These are phyloP conservation scores for Galeruca laticollis DNA, from an alignment of 2,888 invertebrate genomes.

Conservation along the genomic window DNA sequence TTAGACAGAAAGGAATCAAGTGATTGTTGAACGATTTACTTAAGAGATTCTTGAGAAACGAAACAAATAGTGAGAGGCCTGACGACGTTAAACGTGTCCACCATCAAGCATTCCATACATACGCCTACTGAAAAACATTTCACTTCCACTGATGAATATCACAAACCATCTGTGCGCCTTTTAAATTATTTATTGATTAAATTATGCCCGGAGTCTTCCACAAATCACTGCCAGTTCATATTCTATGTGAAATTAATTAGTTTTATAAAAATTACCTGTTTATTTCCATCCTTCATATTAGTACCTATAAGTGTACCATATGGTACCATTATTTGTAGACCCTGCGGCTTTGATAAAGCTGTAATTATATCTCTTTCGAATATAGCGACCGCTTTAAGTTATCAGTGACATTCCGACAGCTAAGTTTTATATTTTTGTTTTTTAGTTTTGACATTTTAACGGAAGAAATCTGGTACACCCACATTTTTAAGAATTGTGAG, in stretches of 20 bases:
- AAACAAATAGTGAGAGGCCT: slow-evolving; percentile 50
- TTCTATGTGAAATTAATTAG: slow-evolving; percentile 42
- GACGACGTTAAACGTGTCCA: slow-evolving; percentile 49
- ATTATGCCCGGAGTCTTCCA: slow-evolving; percentile 32
- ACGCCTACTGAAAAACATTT: slow-evolving; percentile 56
- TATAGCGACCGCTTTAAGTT: slow-evolving; percentile 17
- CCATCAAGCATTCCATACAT: slow-evolving; percentile 50
- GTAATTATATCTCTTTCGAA: slow-evolving; percentile 16
- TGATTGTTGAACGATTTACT: slow-evolving; percentile 38
- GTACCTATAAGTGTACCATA: slow-evolving; percentile 18
- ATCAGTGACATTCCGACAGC: slow-evolving; percentile 17
- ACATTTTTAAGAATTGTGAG: background rate
- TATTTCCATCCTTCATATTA: slow-evolving; percentile 11
- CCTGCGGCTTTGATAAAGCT: slow-evolving; percentile 19
- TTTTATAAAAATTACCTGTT: slow-evolving; percentile 37
- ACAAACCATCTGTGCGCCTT: slow-evolving; percentile 55
- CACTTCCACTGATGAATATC: slow-evolving; percentile 56
- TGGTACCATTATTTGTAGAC: slow-evolving; percentile 16
- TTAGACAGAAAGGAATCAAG: slow-evolving; percentile 11
- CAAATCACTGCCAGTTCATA: slow-evolving; percentile 30
- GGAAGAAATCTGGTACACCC: slow-evolving; percentile 9
- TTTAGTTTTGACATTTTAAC: slow-evolving; percentile 8
- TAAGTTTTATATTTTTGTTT: slow-evolving; percentile 15
- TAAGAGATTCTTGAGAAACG: slow-evolving; percentile 47
- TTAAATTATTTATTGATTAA: slow-evolving; percentile 51